Evolutionary conservation across 2,888 invertebrate genomes (phyloP), one percentile per base, ranked within the genome.

Genomic region (Pycnomerus fuliginosus): DNA sequence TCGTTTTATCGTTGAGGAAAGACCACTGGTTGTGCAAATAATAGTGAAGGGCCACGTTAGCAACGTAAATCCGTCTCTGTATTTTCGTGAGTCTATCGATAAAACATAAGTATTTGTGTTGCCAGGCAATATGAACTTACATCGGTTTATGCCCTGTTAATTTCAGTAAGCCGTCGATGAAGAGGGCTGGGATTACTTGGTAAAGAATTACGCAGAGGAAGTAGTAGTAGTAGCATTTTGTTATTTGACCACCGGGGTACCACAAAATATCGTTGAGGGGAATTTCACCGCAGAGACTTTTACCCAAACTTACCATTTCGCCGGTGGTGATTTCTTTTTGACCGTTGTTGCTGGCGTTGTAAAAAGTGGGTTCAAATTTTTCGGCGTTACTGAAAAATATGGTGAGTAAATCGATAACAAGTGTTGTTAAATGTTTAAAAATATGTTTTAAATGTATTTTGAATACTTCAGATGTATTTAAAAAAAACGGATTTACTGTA

Each of bases 1-100:
- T 53, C 36, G 82, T 73, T 54, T 85, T 85, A 0, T 75, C 64
- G 53, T 87, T 88, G 29, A 72, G 67, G 59, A 92, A 91, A 0
- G 72, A 73, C 94, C 94, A 96, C 52, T 87, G 79, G 58, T 86
- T 82, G 1, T 76, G 77, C 1, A 86, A 76, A 64, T 91, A 95
- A 67, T 85, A 86, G 7, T 79, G 74, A 1, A 95, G 66, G 0
- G 87, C 86, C 36, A 76, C 73, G 59, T 85, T 84, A 0, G 91
- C 85, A 13, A 78, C 79, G 69, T 84, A 91, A 32, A 95, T 84
- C 55, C 83, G 83, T 10, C 85, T 77, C 64, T 94, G 92, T 15
- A 92, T 65, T 69, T 80, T 85, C 8, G 90, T 70, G 46, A 93
- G 74, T 72, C 93, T 94, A 65, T 16, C 16, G 5, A n/a, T 8